Evolutionary conservation across 2,888 invertebrate species (phyloP).

Genomic region (Phymatocera aterrima): DNA sequence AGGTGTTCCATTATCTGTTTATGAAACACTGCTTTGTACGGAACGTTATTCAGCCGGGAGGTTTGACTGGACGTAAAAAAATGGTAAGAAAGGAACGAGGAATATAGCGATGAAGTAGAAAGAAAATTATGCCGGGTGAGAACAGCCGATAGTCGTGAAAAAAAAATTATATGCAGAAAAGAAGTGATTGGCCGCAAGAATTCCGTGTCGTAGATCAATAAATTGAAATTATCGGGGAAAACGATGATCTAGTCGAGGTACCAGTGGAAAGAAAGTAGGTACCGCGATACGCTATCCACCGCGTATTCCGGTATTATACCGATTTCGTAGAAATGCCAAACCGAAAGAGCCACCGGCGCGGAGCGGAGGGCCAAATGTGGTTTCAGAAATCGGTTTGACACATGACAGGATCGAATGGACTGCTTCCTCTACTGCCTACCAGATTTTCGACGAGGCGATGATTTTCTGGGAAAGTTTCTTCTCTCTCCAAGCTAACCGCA

Average conservation of each 20-base stretch:
- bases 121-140: too few relatives aligned
- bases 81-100: background rate
- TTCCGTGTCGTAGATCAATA: too few relatives aligned
- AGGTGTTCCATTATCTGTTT: constrained; percentile 62
- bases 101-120: too few relatives aligned
- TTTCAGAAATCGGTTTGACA: constrained; percentile 39
- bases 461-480: constrained; percentile 38
- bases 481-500: constrained; percentile 29
- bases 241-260: too few relatives aligned
- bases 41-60: background rate
- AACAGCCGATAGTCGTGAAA: too few relatives aligned
- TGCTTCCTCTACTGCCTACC: constrained; percentile 3
- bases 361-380: constrained; percentile 11
- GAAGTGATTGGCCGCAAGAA: too few relatives aligned
- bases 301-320: too few relatives aligned
- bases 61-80: background rate
- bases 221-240: too few relatives aligned
- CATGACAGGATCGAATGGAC: constrained; percentile 40
- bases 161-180: too few relatives aligned
- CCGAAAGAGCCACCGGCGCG: background rate
- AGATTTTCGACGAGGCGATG: too few relatives aligned
- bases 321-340: constrained; percentile 14
- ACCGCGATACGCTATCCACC: too few relatives aligned
- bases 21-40: constrained; percentile 52
- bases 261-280: too few relatives aligned